A percentile compares a stretch with the other conserved stretches of the same genome.
Conservation (phyloP, 2,113 vertebrate species). For the Carollia perspicillata region DNA sequence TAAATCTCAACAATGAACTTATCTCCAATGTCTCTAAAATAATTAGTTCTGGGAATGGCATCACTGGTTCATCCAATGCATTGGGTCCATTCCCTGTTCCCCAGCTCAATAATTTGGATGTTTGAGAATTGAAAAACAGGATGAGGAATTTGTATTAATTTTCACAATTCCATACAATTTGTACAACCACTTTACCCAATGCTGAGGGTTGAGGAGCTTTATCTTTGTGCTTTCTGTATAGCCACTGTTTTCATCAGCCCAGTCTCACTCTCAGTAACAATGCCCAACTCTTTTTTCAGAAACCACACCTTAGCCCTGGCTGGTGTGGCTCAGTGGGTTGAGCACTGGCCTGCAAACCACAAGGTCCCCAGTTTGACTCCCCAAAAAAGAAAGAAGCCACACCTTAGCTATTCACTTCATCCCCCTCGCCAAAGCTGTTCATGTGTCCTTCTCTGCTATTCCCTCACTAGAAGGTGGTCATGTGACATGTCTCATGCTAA, state of each 20-base stretch:
- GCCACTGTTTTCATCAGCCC: neutral
- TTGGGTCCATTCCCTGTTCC: neutral
- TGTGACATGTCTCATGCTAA: neutral
- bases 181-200: neutral
- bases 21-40: slow-evolving; percentile 53
- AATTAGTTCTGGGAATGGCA: slow-evolving; percentile 22
- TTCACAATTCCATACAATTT: neutral
- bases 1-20: neutral
- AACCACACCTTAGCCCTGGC: neutral
- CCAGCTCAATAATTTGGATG: neutral
- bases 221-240: neutral
- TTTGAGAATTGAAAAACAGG: neutral
- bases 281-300: neutral
- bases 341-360: too few relatives aligned
- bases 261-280: neutral
- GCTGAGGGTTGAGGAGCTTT: neutral
- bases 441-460: neutral
- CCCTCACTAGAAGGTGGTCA: neutral
- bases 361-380: too few relatives aligned
- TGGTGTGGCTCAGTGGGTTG: too few relatives aligned
- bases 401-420: neutral
- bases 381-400: too few relatives aligned
- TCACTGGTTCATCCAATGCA: neutral
- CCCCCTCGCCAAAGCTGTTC: neutral
- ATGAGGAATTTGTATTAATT: neutral